Evolutionary conservation across 2,797 vertebrate species (phyloP).

Genomic region (Picus viridis): DNA sequence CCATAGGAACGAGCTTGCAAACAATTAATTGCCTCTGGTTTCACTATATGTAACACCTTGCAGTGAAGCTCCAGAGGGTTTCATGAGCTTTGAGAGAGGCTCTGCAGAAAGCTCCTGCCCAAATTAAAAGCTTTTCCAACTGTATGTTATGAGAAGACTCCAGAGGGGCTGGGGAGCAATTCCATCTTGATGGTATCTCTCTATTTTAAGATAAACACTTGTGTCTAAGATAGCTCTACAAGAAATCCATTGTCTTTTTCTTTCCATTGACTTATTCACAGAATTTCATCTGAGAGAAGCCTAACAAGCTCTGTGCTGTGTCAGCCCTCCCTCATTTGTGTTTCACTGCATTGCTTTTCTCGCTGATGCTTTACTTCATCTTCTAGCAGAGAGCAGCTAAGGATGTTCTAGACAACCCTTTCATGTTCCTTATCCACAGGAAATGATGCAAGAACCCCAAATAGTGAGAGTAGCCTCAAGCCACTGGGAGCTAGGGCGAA

Average conservation of each 20-base stretch:
- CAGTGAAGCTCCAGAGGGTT: neutral
- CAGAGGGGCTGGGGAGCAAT: neutral
- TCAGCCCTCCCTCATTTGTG: slow-evolving; percentile 4
- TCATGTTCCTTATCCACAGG: neutral
- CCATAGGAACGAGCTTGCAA: neutral
- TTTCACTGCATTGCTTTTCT: slow-evolving; percentile 19
- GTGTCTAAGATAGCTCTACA: neutral
- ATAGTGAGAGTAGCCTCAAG: neutral
- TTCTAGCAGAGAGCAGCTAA: neutral
- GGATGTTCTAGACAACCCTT: neutral
- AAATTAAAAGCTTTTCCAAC: neutral
- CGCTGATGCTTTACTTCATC: neutral
- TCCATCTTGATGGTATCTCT: neutral
- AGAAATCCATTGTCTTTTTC: neutral
- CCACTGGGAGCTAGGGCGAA: neutral
- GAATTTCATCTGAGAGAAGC: neutral
- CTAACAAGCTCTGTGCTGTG: slow-evolving; percentile 10
- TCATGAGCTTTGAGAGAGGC: neutral
- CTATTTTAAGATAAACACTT: neutral
- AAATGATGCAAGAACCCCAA: neutral
- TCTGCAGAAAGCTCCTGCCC: neutral
- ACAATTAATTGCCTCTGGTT: neutral
- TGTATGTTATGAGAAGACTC: neutral
- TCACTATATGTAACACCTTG: neutral
- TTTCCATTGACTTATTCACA: slow-evolving; percentile 25